A percentile compares a stretch with the other conserved stretches of the same genome.
Evolutionary conservation across 1,140 invertebrate species (phyloP).

Genomic region (Achatina immaculata): DNA sequence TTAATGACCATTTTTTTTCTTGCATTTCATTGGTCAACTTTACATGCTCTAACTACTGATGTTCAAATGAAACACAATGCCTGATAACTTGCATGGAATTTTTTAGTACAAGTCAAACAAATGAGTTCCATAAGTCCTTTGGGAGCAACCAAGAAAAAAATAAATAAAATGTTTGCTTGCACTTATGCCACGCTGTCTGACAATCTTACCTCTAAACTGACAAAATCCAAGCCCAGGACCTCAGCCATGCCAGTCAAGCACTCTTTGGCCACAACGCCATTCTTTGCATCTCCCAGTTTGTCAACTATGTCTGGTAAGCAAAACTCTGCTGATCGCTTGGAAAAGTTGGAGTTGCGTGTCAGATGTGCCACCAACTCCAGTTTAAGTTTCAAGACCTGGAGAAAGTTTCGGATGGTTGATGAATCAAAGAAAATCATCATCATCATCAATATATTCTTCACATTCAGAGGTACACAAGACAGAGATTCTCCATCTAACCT

Average conservation of each 20-base stretch:
- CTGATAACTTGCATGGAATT: too few relatives aligned
- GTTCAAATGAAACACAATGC: too few relatives aligned
- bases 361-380: constrained; percentile 84
- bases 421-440: neutral
- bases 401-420: neutral
- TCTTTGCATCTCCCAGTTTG: constrained; percentile 88
- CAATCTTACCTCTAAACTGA: constrained; percentile 77
- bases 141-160: neutral
- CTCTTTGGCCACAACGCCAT: constrained; percentile 79
- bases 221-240: constrained; percentile 81
- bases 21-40: too few relatives aligned
- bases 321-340: constrained; percentile 80
- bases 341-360: constrained; percentile 79
- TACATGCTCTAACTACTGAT: too few relatives aligned
- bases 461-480: too few relatives aligned
- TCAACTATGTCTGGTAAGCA: constrained; percentile 86
- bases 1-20: too few relatives aligned
- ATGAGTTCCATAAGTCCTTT: too few relatives aligned
- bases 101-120: too few relatives aligned
- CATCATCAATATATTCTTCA: too few relatives aligned
- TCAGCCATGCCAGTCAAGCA: constrained; percentile 83
- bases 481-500: too few relatives aligned
- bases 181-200: neutral
- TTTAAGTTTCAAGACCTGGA: constrained; percentile 82
- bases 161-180: constrained; percentile 40